Percentiles rank a stretch among this genome's conserved stretches.
phyloP scores from a whole-genome alignment of 2,888 invertebrate species.

The Meloe dianella region DNA sequence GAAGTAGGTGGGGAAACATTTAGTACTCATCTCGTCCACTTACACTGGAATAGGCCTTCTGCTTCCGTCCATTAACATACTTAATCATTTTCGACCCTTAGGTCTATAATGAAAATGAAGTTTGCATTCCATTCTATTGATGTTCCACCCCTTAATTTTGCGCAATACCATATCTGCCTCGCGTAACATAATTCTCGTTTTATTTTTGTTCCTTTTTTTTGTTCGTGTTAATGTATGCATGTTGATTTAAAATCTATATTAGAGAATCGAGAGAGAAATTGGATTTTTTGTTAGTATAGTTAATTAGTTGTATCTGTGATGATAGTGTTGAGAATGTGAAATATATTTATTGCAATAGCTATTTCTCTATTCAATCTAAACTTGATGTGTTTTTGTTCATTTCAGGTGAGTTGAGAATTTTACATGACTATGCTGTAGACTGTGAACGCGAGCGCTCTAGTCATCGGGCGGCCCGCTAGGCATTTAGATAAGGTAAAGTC shows the following conservation, averaged over 20 bases:
- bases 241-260: neutral
- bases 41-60: neutral
- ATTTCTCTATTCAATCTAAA: constrained; percentile 18
- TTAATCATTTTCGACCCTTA: constrained; percentile 3
- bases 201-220: neutral
- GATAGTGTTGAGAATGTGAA: neutral
- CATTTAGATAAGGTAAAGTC: constrained; percentile 59
- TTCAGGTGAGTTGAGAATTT: constrained; percentile 50
- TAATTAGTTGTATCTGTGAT: neutral
- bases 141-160: neutral
- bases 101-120: constrained; percentile 3
- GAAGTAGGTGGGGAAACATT: neutral
- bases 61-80: constrained; percentile 8
- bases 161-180: neutral
- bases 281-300: neutral
- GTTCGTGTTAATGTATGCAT: neutral
- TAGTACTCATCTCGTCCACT: constrained; percentile 6
- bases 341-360: neutral
- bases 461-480: constrained; percentile 45
- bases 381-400: constrained; percentile 46
- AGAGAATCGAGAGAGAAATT: neutral
- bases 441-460: constrained; percentile 25
- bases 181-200: neutral
- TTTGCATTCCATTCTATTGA: neutral
- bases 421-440: constrained; percentile 9